A percentile compares a stretch with the other conserved stretches of the same genome.
Conservation (phyloP, 1,140 invertebrate genomes). For the Drosophila kanapiae region DNA sequence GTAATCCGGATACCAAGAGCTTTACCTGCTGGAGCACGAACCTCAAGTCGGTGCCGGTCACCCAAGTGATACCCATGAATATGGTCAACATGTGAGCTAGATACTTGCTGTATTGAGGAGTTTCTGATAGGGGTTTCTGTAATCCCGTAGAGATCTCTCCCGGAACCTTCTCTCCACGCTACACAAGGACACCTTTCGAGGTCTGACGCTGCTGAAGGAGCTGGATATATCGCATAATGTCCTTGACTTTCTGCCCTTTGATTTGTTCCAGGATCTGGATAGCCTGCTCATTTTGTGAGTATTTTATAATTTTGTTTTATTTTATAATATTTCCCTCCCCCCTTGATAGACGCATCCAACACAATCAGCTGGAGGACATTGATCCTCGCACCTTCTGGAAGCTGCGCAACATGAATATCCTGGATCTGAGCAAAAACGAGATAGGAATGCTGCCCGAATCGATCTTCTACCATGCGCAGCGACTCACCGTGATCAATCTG, state of each 20-base stretch:
- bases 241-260: constrained; percentile 91
- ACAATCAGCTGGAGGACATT: constrained; percentile 90
- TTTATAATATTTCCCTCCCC: background rate
- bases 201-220: constrained; percentile 89
- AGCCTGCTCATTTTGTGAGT: constrained; percentile 89
- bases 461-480: constrained; percentile 88
- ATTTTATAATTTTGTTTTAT: background rate
- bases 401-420: constrained; percentile 88
- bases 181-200: constrained; percentile 91
- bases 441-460: constrained; percentile 87
- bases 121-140: background rate
- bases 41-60: constrained; percentile 88
- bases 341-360: constrained; percentile 89
- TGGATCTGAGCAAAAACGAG: constrained; percentile 91
- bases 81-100: constrained; percentile 88
- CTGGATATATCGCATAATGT: constrained; percentile 92
- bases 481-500: constrained; percentile 89
- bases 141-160: constrained; percentile 89
- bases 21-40: constrained; percentile 91
- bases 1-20: constrained; percentile 87
- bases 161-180: constrained; percentile 90
- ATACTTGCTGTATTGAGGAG: background rate
- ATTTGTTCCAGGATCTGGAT: constrained; percentile 90
- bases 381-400: constrained; percentile 88
- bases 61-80: constrained; percentile 90